phyloP scores from a whole-genome alignment of 2,113 vertebrate genomes.

The Pituophis catenifer region DNA sequence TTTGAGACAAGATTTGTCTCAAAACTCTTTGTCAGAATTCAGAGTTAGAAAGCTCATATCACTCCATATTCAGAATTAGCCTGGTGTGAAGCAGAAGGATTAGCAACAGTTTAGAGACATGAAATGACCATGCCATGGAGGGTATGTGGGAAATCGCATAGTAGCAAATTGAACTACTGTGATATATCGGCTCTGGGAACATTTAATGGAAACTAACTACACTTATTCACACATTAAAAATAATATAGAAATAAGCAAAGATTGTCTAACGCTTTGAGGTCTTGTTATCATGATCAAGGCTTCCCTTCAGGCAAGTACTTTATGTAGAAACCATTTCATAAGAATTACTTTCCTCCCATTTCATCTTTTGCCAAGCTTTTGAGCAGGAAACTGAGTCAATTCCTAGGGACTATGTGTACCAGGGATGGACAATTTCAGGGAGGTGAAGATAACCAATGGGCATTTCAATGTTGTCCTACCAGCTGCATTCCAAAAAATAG shows the following conservation, averaged over 20 bases:
- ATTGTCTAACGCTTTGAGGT: conserved; percentile 37
- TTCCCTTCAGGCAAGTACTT: neutral
- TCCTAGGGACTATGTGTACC: neutral
- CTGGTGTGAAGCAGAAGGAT: neutral
- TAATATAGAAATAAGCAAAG: conserved; percentile 36
- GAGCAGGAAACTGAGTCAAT: neutral
- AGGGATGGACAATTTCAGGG: neutral
- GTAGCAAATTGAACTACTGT: neutral
- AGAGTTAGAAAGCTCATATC: neutral
- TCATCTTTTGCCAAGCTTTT: neutral
- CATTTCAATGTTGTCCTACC: neutral
- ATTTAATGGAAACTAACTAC: neutral
- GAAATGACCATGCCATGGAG: neutral
- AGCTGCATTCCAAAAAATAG: neutral
- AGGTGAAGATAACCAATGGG: neutral
- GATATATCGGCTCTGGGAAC: neutral
- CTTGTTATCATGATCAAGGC: conserved; percentile 18
- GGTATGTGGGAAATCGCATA: neutral
- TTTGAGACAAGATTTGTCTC: neutral
- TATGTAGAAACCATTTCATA: accelerated
- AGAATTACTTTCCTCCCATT: accelerated
- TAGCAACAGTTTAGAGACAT: neutral
- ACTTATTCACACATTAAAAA: conserved; percentile 29
- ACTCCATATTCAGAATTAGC: neutral
- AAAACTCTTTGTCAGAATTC: neutral